Evolutionary conservation across 1,140 invertebrate species (phyloP).

Genomic region (Helicoverpa zea): DNA sequence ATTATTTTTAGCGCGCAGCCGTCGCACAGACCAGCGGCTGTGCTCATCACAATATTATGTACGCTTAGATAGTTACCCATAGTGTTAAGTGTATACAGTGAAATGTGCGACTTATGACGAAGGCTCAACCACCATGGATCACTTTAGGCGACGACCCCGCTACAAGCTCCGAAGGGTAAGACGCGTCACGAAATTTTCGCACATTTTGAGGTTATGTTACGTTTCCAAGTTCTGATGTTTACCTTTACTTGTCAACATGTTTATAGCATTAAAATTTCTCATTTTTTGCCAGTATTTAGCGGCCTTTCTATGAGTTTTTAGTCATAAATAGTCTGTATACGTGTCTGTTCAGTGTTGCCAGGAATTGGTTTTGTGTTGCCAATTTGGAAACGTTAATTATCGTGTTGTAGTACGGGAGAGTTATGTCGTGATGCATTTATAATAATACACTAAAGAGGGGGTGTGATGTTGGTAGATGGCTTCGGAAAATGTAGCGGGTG

Average conservation of each 20-base stretch:
- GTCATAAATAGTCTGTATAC: conserved; percentile 28
- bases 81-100: conserved; percentile 66
- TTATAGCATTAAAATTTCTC: not conserved
- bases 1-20: conserved; percentile 77
- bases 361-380: conserved; percentile 34
- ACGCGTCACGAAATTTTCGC: not conserved
- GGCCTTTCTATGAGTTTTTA: not conserved
- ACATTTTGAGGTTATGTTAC: conserved; percentile 50
- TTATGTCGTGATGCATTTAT: conserved; percentile 22
- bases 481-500: not conserved
- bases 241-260: conserved; percentile 4
- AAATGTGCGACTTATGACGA: conserved; percentile 80
- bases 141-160: conserved; percentile 66
- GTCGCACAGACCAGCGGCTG: conserved; percentile 56
- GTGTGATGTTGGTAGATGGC: not conserved
- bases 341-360: conserved; percentile 43
- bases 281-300: not conserved
- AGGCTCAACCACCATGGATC: conserved; percentile 69
- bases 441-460: conserved; percentile 10
- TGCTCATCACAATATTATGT: conserved; percentile 56
- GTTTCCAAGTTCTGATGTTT: not conserved
- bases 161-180: conserved; percentile 55
- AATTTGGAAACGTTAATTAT: conserved; percentile 44
- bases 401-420: not conserved
- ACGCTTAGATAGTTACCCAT: conserved; percentile 53